A percentile compares a stretch with the other conserved stretches of the same genome.
phyloP scores from a whole-genome alignment of 1,140 invertebrate species.

The Lepeophtheirus salmonis region DNA sequence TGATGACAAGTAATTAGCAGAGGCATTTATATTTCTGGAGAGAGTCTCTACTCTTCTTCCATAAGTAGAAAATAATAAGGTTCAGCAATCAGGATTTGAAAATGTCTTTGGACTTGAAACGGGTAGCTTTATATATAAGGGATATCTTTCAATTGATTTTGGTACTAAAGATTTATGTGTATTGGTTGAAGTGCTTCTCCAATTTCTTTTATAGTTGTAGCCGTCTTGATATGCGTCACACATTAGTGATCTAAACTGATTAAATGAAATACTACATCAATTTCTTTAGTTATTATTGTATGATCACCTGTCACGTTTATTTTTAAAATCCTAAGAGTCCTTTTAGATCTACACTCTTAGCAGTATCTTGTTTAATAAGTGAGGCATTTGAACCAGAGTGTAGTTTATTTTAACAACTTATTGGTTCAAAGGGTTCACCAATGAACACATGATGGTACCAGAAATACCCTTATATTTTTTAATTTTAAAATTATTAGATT shows the following conservation, averaged over 20 bases:
- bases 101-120: background rate
- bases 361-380: background rate
- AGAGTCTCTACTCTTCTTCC: background rate
- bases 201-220: background rate
- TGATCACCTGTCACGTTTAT: background rate
- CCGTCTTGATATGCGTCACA: background rate
- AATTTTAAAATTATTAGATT: too few relatives aligned
- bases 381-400: background rate
- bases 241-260: background rate
- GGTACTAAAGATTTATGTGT: background rate
- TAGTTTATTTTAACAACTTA: too few relatives aligned
- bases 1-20: too few relatives aligned
- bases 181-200: background rate
- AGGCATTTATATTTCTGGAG: too few relatives aligned
- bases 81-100: background rate
- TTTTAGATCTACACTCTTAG: background rate
- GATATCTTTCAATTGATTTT: background rate
- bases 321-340: background rate
- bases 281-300: background rate
- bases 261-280: background rate
- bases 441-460: too few relatives aligned
- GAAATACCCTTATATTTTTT: too few relatives aligned
- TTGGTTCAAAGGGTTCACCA: too few relatives aligned
- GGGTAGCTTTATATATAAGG: background rate
- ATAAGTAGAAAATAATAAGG: conserved; percentile 4